These are phyloP conservation scores for Isurus oxyrinchus DNA, from an alignment of 2,113 vertebrate species.

Conservation along the genomic window DNA sequence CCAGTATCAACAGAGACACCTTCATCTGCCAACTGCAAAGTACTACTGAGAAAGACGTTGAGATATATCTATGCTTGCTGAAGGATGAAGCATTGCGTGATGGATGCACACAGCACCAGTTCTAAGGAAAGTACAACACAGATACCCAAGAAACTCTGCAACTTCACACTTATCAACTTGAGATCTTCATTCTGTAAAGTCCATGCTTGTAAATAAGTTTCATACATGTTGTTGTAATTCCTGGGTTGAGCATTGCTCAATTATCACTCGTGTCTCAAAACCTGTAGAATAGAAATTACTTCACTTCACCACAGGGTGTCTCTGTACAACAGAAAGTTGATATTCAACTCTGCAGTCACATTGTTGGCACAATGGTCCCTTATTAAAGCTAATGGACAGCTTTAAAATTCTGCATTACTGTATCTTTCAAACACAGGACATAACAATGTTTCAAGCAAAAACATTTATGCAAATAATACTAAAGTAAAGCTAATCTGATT, in stretches of 20 bases:
- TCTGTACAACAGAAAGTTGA: not conserved
- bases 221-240: not conserved
- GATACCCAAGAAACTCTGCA: not conserved
- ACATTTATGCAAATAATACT: not conserved
- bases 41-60: not conserved
- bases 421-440: not conserved
- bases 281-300: not conserved
- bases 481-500: not conserved
- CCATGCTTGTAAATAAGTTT: not conserved
- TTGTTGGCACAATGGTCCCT: not conserved
- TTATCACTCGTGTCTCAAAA: not conserved
- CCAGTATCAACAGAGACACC: not conserved
- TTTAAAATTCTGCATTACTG: not conserved
- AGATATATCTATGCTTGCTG: not conserved
- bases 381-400: not conserved
- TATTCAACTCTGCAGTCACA: not conserved
- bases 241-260: not conserved
- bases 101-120: not conserved
- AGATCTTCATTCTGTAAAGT: not conserved
- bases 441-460: not conserved
- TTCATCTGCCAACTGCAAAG: not conserved
- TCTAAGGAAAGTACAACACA: not conserved
- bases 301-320: slow-evolving; percentile 26
- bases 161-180: not conserved
- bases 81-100: not conserved